Evolutionary conservation across 2,113 vertebrate species (phyloP).

Genomic region (Coregonus clupeaformis): DNA sequence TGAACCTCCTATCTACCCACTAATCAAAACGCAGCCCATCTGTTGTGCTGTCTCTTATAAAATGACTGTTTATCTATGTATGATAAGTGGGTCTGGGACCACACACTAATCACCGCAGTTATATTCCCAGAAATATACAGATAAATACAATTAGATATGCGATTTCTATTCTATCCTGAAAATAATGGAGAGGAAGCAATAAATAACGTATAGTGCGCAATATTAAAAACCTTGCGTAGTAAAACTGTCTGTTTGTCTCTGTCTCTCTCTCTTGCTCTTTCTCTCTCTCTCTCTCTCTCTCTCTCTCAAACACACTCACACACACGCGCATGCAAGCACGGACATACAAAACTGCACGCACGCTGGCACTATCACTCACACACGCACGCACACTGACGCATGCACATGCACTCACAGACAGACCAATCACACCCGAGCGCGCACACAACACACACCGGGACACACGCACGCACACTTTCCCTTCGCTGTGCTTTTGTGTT

Average conservation of each 20-base stretch:
- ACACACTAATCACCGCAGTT: slow-evolving; percentile 64
- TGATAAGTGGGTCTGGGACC: slow-evolving; percentile 68
- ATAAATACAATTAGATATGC: slow-evolving; percentile 65
- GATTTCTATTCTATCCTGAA: slow-evolving; percentile 58
- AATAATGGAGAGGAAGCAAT: slow-evolving; percentile 26
- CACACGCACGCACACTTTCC: slow-evolving; percentile 81
- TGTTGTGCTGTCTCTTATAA: slow-evolving; percentile 72
- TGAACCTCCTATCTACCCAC: slow-evolving; percentile 72
- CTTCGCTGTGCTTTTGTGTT: slow-evolving; percentile 99
- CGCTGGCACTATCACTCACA: slow-evolving; percentile 36
- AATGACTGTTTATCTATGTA: slow-evolving; percentile 72
- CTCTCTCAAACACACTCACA: neutral
- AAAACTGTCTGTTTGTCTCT: slow-evolving; percentile 13
- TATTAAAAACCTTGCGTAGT: slow-evolving; percentile 42
- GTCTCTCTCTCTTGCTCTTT: neutral
- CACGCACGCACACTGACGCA: slow-evolving; percentile 36
- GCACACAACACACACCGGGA: slow-evolving; percentile 45
- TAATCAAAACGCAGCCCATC: slow-evolving; percentile 79
- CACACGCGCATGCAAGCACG: slow-evolving; percentile 34
- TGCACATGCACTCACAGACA: slow-evolving; percentile 49
- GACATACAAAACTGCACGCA: slow-evolving; percentile 39
- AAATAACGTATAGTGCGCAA: slow-evolving; percentile 50
- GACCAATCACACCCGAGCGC: slow-evolving; percentile 58
- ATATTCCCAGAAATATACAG: slow-evolving; percentile 41
- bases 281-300: neutral